Conservation (phyloP, 2,888 invertebrate species). For the Anodontia alba region DNA sequence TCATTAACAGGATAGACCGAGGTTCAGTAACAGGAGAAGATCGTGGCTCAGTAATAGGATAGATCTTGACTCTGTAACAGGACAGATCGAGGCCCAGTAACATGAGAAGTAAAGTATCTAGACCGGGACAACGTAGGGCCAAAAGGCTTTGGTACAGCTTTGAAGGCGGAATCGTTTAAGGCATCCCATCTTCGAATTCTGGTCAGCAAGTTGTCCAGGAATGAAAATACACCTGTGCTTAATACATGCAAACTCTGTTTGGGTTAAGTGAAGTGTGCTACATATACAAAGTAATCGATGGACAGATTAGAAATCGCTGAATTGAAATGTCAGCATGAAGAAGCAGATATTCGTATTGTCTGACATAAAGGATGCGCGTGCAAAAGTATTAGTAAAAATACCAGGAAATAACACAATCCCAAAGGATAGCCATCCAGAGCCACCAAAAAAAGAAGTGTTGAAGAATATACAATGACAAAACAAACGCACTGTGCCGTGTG, state of each 20-base stretch:
- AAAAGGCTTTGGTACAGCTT: constrained; percentile 23
- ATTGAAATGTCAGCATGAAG: constrained; percentile 26
- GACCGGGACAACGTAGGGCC: constrained; percentile 16
- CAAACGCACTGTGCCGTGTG: too few relatives aligned
- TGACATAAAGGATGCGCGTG: too few relatives aligned
- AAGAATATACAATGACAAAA: too few relatives aligned
- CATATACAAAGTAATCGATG: not conserved
- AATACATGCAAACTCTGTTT: constrained; percentile 13
- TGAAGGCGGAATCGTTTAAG: constrained; percentile 41
- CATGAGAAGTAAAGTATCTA: not conserved
- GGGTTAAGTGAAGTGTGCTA: constrained; percentile 16
- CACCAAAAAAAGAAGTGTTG: too few relatives aligned
- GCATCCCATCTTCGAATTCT: constrained; percentile 26
- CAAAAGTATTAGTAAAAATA: too few relatives aligned
- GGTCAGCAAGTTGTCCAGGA: constrained; percentile 28
- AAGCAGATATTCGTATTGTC: constrained; percentile 32
- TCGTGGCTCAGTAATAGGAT: too few relatives aligned
- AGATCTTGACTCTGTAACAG: too few relatives aligned
- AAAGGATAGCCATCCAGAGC: too few relatives aligned
- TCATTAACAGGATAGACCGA: too few relatives aligned
- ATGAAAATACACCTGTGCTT: not conserved
- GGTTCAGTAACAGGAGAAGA: too few relatives aligned
- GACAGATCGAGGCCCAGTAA: constrained; percentile 1
- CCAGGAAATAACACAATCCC: too few relatives aligned
- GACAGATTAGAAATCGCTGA: not conserved